phyloP scores from a whole-genome alignment of 2,797 vertebrate species.

The Rhadinocentrus ornatus region DNA sequence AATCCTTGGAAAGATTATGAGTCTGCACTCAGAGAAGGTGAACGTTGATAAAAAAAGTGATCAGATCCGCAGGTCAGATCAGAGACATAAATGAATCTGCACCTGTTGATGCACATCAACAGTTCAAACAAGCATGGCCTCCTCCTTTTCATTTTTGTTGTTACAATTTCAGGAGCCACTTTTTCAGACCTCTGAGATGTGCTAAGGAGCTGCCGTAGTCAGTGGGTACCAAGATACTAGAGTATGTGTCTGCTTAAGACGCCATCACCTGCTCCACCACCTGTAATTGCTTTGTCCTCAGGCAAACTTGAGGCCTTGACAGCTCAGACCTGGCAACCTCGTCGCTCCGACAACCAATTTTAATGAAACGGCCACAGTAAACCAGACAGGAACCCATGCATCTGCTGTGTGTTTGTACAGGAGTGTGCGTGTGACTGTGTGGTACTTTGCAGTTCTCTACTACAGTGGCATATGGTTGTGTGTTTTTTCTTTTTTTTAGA shows the following conservation, averaged over 20 bases:
- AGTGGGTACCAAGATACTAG: slow-evolving; percentile 9
- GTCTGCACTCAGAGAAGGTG: neutral
- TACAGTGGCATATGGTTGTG: slow-evolving; percentile 8
- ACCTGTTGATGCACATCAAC: neutral
- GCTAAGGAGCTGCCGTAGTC: slow-evolving; percentile 3
- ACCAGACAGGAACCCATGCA: slow-evolving; percentile 36
- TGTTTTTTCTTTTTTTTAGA: neutral
- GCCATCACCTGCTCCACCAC: slow-evolving; percentile 41
- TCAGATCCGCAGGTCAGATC: slow-evolving; percentile 24
- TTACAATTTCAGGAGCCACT: neutral
- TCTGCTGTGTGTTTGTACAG: slow-evolving; percentile 21
- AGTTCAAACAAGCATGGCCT: neutral
- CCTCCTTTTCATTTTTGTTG: neutral
- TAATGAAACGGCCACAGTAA: slow-evolving; percentile 62
- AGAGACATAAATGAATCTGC: slow-evolving; percentile 7
- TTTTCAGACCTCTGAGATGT: neutral
- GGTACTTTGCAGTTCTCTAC: slow-evolving; percentile 13
- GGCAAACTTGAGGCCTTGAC: slow-evolving; percentile 65
- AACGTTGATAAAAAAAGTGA: slow-evolving; percentile 21
- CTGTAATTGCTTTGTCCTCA: slow-evolving; percentile 73
- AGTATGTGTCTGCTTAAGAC: slow-evolving; percentile 30
- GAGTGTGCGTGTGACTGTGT: no score
- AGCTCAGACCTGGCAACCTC: slow-evolving; percentile 60
- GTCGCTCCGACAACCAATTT: slow-evolving; percentile 61
- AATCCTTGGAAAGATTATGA: slow-evolving; percentile 58